Evolutionary conservation across 2,113 vertebrate species (phyloP).

Genomic region (Casuarius casuarius): DNA sequence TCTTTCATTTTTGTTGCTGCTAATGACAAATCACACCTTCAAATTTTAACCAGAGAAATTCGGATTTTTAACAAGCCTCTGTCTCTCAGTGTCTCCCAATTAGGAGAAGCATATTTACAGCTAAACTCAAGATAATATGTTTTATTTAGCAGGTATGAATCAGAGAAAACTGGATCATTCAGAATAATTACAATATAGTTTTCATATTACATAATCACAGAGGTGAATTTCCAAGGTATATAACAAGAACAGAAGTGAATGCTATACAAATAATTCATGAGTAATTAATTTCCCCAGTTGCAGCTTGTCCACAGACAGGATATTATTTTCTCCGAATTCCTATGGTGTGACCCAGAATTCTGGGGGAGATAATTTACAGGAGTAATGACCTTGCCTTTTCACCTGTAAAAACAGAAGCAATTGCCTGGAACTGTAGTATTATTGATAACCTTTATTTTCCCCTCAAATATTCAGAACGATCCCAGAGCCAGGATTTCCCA

Average conservation of each 20-base stretch:
- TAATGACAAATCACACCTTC: conserved; percentile 6
- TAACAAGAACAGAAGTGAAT: neutral
- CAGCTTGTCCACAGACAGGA: neutral
- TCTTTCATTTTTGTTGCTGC: neutral
- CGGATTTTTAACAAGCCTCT: neutral
- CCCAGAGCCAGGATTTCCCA: neutral
- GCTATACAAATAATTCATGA: neutral
- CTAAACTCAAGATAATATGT: conserved; percentile 3
- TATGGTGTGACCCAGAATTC: neutral
- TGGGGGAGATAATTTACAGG: neutral
- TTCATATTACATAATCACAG: neutral
- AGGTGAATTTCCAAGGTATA: neutral
- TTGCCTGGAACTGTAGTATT: neutral
- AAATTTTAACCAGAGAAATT: neutral
- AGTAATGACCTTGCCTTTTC: neutral
- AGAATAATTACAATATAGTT: neutral
- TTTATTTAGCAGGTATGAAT: neutral
- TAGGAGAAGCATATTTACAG: conserved; percentile 25
- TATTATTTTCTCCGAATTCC: neutral
- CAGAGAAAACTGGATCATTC: neutral
- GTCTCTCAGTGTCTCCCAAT: neutral
- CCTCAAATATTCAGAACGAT: neutral
- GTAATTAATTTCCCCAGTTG: neutral
- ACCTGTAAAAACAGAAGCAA: neutral
- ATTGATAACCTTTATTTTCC: neutral